phyloP scores from a whole-genome alignment of 2,113 vertebrate genomes.

The Butorides virescens region DNA sequence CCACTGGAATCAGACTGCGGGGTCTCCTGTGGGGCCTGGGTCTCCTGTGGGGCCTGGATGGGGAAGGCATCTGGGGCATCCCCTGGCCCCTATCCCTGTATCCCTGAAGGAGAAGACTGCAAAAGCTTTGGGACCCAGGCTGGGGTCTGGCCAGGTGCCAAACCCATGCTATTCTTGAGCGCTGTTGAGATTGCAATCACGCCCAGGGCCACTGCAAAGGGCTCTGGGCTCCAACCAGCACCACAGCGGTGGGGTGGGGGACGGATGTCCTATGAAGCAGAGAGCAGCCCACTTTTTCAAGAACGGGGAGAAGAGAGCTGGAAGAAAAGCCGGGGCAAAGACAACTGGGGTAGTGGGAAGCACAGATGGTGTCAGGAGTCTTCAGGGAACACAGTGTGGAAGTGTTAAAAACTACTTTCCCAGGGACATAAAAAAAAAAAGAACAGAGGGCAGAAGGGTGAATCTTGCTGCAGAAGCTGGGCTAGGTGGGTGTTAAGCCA shows the following conservation, averaged over 20 bases:
- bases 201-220: background rate
- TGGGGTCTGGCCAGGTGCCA: background rate
- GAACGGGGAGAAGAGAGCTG: background rate
- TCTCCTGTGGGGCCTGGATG: background rate
- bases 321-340: background rate
- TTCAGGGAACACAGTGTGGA: background rate
- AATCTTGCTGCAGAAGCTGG: background rate
- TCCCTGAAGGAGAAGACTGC: background rate
- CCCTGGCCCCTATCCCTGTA: background rate
- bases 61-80: background rate
- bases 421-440: background rate
- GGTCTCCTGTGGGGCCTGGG: fast-evolving
- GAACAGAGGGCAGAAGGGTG: background rate
- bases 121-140: background rate
- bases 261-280: background rate
- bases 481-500: background rate
- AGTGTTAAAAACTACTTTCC: background rate
- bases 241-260: fast-evolving
- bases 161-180: background rate
- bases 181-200: slow-evolving; percentile 18
- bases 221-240: background rate
- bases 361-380: background rate
- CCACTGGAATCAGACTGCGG: fast-evolving
- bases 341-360: background rate
- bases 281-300: background rate